Evolutionary conservation across 2,113 vertebrate species (phyloP).

Genomic region (Upupa epops): DNA sequence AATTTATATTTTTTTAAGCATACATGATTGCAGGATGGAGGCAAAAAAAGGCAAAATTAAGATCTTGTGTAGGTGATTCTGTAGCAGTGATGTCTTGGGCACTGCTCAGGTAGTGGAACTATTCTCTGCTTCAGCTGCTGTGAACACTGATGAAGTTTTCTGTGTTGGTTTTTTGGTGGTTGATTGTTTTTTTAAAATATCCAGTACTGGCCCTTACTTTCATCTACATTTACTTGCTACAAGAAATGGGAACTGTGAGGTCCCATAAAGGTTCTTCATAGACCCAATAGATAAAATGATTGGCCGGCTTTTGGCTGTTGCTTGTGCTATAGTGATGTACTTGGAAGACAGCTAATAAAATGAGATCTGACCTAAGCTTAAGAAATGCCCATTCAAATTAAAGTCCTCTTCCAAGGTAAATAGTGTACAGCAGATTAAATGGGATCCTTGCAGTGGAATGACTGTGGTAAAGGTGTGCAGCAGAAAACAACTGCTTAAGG

Average conservation of each 20-base stretch:
- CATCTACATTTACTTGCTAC: background rate
- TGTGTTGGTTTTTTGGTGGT: accelerated
- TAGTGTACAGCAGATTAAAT: background rate
- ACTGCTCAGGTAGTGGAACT: background rate
- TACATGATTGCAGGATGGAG: background rate
- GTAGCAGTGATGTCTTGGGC: background rate
- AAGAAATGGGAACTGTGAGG: background rate
- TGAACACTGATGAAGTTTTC: background rate
- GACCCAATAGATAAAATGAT: background rate
- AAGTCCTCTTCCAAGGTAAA: background rate
- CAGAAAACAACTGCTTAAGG: background rate
- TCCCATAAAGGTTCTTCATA: background rate
- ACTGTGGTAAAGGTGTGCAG: background rate
- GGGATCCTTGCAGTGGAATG: background rate
- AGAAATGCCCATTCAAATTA: background rate
- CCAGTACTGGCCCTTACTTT: background rate
- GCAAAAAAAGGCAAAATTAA: background rate
- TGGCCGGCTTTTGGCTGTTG: background rate
- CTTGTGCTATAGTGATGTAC: background rate
- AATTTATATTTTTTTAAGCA: background rate
- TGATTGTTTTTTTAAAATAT: background rate
- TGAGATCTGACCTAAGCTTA: background rate
- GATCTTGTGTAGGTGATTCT: background rate
- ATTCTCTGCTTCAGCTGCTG: background rate
- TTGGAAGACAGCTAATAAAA: background rate